Base-by-base conservation (phyloP, 2,888 invertebrate species). In the Smittia aterrima region DNA sequence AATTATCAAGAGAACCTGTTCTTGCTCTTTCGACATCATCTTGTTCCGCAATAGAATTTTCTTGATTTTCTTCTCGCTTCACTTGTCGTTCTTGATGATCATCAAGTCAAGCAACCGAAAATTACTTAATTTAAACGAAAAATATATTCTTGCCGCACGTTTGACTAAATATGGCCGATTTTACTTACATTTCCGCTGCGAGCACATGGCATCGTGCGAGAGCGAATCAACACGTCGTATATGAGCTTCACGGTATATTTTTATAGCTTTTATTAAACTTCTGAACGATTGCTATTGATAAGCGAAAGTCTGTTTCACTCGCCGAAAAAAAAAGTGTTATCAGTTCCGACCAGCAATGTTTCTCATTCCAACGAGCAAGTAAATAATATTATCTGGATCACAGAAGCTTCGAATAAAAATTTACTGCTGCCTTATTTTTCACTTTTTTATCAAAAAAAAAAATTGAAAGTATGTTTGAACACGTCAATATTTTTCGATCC, bases 181-280 rank as follows among this genome's bases (percentile, higher is more conserved):
- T 24, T 62, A 72, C 72, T 72, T 72, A 72, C 72, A 72, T 72
- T 72, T 72, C 38, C 38, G 72, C 24, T 27, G 16, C 72, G 72
- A 72, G 72, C 72, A 62, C 72, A 72, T 72, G 72, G 70, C 27
- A 22, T 18, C 18, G 68, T 32, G 54, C 27, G 53, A 20, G 11
- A 16, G 13, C 47, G 47, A 47, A 47, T 47, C 47, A 47, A 47
- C 47, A 47, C 47, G 47, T 47, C 16, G 13, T 47, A 38, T 38
- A 38, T 38, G 38, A 38, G 9, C 9, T 38, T 9, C 38, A 7
- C 22, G 4, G 18, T 58, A 6, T 20, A 58, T 58, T 18, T 58
- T 58, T 58, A 20, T n/a, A 13, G n/a, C 58, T 58, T 58, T 18
- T 3, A 18, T 58, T 58, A 58, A 58, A 22, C 58, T 58, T 18